Conservation (phyloP, 2,888 invertebrate species). For the Drosophila leonis region DNA sequence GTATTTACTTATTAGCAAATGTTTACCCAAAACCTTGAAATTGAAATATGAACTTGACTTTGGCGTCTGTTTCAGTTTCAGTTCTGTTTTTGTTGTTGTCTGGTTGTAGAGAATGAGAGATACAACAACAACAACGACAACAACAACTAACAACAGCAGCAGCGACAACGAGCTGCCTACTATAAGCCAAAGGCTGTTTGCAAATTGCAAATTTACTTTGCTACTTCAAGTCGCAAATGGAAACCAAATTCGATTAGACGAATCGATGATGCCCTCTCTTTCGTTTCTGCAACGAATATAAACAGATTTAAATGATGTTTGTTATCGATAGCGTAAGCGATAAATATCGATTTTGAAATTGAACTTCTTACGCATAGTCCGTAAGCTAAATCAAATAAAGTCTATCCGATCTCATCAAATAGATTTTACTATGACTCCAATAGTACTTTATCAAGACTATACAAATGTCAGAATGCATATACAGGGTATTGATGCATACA, state of each 20-base stretch:
- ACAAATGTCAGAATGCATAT: neutral
- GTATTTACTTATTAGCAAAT: conserved; percentile 57
- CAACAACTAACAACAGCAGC: conserved; percentile 32
- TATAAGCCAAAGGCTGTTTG: conserved; percentile 47
- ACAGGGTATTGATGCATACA: neutral
- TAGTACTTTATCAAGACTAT: no score
- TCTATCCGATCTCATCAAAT: neutral
- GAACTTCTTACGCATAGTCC: neutral
- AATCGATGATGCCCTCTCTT: conserved; percentile 18
- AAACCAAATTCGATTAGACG: conserved; percentile 1
- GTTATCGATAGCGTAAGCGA: neutral
- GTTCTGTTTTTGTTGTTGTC: conserved; percentile 21
- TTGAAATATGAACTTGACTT: conserved; percentile 76
- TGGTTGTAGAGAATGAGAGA: conserved; percentile 46
- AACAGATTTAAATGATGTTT: neutral
- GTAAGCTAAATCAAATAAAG: no score
- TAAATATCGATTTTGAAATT: neutral
- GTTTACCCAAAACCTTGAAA: conserved; percentile 73
- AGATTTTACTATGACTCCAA: no score
- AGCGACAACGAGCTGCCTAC: conserved; percentile 24
- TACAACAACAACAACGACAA: neutral
- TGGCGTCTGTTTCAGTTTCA: conserved; percentile 51
- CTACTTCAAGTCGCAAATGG: conserved; percentile 35
- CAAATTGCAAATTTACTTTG: conserved; percentile 54
- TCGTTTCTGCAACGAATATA: neutral